Percentiles rank a stretch among this genome's conserved stretches.
Evolutionary conservation across 2,888 invertebrate species (phyloP).

Genomic region (Melangyna quadrimaculata): DNA sequence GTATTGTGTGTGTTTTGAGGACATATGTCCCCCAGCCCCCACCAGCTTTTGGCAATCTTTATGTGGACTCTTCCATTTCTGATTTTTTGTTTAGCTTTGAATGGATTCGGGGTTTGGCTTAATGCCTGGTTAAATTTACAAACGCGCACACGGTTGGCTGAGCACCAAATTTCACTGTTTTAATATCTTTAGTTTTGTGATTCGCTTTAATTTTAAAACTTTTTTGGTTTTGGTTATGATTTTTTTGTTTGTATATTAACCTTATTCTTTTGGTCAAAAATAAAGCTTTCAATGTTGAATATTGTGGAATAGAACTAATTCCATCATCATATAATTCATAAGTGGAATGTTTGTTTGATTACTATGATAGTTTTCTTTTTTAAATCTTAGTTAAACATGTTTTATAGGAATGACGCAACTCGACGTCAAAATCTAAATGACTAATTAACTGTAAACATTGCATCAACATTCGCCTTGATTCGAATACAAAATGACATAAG

Average conservation of each 20-base stretch:
- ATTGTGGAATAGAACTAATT: not conserved
- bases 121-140: slow-evolving; percentile 63
- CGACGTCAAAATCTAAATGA: too few relatives aligned
- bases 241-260: not conserved
- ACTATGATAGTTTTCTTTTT: too few relatives aligned
- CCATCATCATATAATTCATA: not conserved
- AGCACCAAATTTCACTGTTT: slow-evolving; percentile 53
- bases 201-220: slow-evolving; percentile 1
- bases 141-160: slow-evolving; percentile 63
- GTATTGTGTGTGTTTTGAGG: slow-evolving; percentile 41
- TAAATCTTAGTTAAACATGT: too few relatives aligned
- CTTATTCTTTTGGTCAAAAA: not conserved
- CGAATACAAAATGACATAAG: too few relatives aligned
- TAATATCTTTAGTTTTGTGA: slow-evolving; percentile 64
- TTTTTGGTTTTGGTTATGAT: not conserved
- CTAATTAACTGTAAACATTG: too few relatives aligned
- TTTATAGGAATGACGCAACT: too few relatives aligned
- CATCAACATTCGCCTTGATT: too few relatives aligned
- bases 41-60: slow-evolving; percentile 56
- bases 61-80: slow-evolving; percentile 3
- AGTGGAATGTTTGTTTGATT: not conserved
- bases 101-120: slow-evolving; percentile 61
- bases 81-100: slow-evolving; percentile 1
- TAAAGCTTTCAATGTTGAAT: not conserved
- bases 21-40: slow-evolving; percentile 11